These are phyloP conservation scores for Urocyon cinereoargenteus DNA, from an alignment of 2,797 vertebrate genomes.

Conservation along the genomic window DNA sequence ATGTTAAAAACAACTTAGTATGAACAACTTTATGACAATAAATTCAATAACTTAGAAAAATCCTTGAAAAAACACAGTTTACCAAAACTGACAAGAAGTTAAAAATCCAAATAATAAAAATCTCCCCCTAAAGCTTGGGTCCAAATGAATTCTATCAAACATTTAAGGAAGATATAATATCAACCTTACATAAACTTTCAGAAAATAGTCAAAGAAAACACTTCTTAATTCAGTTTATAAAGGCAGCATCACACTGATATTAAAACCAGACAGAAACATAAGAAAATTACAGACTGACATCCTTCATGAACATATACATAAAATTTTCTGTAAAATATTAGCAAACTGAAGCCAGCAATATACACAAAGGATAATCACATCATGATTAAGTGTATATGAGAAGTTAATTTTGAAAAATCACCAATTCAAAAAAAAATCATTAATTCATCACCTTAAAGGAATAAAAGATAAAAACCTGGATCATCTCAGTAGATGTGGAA, in stretches of 20 bases:
- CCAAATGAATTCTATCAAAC: neutral
- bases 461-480: neutral
- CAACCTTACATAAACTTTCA: conserved; percentile 41
- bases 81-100: conserved; percentile 44
- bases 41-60: neutral
- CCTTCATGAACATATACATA: neutral
- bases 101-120: conserved; percentile 50
- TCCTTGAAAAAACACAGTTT: neutral
- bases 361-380: neutral
- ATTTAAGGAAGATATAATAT: neutral
- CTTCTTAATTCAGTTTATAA: neutral
- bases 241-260: neutral
- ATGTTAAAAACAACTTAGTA: conserved; percentile 11
- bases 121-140: neutral
- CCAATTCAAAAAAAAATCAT: neutral
- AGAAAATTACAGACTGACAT: conserved; percentile 28
- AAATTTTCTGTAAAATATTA: conserved; percentile 31
- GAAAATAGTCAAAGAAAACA: neutral
- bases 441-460: neutral
- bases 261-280: conserved; percentile 46
- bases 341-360: neutral
- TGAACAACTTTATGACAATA: conserved; percentile 30
- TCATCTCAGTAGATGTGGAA: neutral
- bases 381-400: neutral
- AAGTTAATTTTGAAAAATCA: conserved; percentile 18